Evolutionary conservation across 2,888 invertebrate species (phyloP).

Genomic region (Parthenolecanium corni): DNA sequence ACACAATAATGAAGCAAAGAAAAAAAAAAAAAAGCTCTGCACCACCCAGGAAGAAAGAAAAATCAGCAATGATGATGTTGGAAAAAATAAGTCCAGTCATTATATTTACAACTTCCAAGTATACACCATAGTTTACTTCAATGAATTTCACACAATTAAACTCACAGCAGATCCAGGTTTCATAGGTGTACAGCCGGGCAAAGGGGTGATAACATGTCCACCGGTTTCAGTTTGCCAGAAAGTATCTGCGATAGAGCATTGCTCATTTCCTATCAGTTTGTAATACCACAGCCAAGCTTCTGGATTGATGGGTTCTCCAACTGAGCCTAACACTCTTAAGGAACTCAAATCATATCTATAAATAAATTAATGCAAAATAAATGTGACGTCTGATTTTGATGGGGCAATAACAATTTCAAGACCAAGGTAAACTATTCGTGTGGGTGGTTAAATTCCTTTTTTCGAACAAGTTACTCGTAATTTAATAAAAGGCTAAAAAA

Average conservation of each 20-base stretch:
- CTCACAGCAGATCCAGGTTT: slow-evolving; percentile 96
- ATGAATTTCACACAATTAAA: too few relatives aligned
- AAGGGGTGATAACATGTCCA: slow-evolving; percentile 88
- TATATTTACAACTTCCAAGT: too few relatives aligned
- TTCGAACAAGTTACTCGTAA: neutral
- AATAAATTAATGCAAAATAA: neutral
- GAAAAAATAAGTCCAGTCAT: too few relatives aligned
- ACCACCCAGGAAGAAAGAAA: too few relatives aligned
- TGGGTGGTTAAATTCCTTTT: neutral
- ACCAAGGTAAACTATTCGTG: neutral
- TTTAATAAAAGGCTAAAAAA: neutral
- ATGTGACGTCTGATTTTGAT: neutral
- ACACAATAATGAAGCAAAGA: too few relatives aligned
- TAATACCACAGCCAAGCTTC: slow-evolving; percentile 98
- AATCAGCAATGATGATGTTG: too few relatives aligned
- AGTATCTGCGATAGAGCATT: slow-evolving; percentile 90
- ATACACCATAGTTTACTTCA: too few relatives aligned
- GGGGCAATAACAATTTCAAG: neutral
- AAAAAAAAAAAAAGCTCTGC: too few relatives aligned
- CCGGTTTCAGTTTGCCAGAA: slow-evolving; percentile 99
- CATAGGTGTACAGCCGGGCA: slow-evolving; percentile 92
- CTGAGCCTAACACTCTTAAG: slow-evolving; percentile 80
- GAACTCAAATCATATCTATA: slow-evolving; percentile 53
- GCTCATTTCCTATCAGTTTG: slow-evolving; percentile 62
- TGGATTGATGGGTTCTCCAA: slow-evolving; percentile 97